Evolutionary conservation across 2,113 vertebrate species (phyloP).

Genomic region (Rhinopomastus cyanomelas): DNA sequence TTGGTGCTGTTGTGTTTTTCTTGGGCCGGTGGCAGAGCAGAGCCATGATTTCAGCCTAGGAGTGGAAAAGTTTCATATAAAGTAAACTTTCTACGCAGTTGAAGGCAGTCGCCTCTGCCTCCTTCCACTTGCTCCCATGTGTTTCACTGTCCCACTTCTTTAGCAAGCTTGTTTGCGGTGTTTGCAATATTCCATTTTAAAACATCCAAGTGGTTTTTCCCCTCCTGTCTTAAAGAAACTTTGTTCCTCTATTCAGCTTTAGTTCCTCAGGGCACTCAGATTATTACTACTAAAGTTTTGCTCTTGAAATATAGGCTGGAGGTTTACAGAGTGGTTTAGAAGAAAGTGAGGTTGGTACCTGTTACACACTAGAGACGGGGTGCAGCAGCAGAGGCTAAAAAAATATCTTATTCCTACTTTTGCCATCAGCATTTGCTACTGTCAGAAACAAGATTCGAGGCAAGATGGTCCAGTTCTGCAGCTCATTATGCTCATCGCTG

Average conservation of each 20-base stretch:
- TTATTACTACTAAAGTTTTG: background rate
- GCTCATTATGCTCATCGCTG: background rate
- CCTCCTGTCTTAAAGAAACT: background rate
- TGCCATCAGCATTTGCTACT: background rate
- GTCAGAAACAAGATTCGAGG: slow-evolving; percentile 10
- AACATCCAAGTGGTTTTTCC: background rate
- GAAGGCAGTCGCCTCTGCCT: background rate
- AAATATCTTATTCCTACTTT: background rate
- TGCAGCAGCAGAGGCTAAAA: background rate
- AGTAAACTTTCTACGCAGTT: background rate
- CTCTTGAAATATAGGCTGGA: background rate
- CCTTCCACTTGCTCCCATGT: background rate
- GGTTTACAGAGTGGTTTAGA: background rate
- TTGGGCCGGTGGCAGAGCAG: background rate
- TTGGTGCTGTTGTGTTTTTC: background rate
- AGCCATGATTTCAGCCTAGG: background rate
- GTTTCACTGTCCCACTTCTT: slow-evolving; percentile 15
- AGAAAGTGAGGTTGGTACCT: background rate
- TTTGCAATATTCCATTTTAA: slow-evolving; percentile 8
- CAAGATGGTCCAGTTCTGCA: slow-evolving; percentile 33
- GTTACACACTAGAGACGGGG: background rate
- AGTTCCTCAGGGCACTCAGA: background rate
- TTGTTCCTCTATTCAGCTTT: slow-evolving; percentile 6
- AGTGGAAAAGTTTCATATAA: background rate
- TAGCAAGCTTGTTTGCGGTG: background rate